Evolutionary conservation across 2,888 invertebrate genomes (phyloP), one percentile per base, ranked within the genome.

Genomic region (Petrophora chlorosata): DNA sequence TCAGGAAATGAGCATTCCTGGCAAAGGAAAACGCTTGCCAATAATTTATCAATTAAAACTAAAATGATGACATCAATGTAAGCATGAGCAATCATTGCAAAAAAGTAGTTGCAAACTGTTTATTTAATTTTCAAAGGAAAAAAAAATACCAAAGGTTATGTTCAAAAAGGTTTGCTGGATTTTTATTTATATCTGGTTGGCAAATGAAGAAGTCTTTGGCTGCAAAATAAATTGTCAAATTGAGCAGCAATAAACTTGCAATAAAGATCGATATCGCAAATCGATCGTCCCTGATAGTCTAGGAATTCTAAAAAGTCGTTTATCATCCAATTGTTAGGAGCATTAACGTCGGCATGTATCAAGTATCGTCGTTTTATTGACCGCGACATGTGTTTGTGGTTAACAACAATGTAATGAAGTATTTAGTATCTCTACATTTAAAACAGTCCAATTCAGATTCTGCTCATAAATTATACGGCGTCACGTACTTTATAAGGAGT

Each of bases 241-340:
- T 70, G 62, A 70, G 63, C 65, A 70, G 55, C 53, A 74, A 78
- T 79, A 76, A 76, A 70, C 67, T 61, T 71, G 57, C 56, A 75
- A 77, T 79, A 76, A 78, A 76, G 73, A 62, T 64, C 60, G 58
- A 65, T 72, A 67, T 66, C 61, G 67, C 65, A 65, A 68, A 78
- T 76, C 71, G 68, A 71, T 73, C 67, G 65, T n/a, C n/a, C n/a
- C n/a, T n/a, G n/a, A 67, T 67, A 30, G 42, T 44, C 49, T 50
- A 50, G 54, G 65, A 73, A 73, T 73, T 73, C 76, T 73, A 75
- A 77, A 71, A 67, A 70, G 70, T 69, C 82, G 79, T 86, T 74
- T 76, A 75, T 87, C 85, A 83, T 84, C 72, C 84, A 83, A 87
- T 86, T 82, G 76, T 67, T 63, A 46, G 43, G 63, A 56, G 67